Conservation (phyloP, 2,797 vertebrate species). For the Chelon labrosus region DNA sequence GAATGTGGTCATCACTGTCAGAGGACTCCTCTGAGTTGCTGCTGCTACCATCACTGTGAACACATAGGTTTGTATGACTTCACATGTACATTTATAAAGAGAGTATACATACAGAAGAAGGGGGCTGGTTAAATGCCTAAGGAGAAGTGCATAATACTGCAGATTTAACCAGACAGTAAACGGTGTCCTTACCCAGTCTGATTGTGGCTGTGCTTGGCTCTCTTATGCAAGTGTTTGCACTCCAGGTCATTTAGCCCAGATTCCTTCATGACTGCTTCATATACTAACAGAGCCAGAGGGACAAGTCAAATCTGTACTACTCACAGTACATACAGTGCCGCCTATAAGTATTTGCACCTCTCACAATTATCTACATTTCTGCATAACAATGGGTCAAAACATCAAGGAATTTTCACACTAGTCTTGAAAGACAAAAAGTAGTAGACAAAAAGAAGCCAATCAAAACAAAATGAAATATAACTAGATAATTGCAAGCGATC, state of each 20-base stretch:
- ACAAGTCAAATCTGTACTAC: neutral
- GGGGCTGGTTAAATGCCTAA: neutral
- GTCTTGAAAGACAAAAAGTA: no score
- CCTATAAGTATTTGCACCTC: no score
- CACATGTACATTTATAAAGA: neutral
- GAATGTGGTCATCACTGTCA: conserved; percentile 83
- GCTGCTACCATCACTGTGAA: conserved; percentile 76
- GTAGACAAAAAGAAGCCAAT: no score
- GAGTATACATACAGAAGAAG: neutral
- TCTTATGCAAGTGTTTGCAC: conserved; percentile 89
- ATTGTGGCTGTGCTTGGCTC: conserved; percentile 82
- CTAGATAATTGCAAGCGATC: no score
- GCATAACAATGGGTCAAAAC: no score
- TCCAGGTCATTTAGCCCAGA: conserved; percentile 83
- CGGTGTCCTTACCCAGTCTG: conserved; percentile 82
- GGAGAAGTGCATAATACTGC: no score
- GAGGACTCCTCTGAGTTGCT: conserved; percentile 82
- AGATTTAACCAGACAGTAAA: neutral
- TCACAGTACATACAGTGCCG: neutral
- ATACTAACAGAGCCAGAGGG: conserved; percentile 79
- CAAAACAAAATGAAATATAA: no score
- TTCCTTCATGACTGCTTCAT: conserved; percentile 86
- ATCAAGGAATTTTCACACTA: no score
- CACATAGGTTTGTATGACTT: conserved; percentile 11
- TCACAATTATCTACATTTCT: no score